Conservation (phyloP, 2,113 vertebrate species). For the Pygoscelis adeliae region DNA sequence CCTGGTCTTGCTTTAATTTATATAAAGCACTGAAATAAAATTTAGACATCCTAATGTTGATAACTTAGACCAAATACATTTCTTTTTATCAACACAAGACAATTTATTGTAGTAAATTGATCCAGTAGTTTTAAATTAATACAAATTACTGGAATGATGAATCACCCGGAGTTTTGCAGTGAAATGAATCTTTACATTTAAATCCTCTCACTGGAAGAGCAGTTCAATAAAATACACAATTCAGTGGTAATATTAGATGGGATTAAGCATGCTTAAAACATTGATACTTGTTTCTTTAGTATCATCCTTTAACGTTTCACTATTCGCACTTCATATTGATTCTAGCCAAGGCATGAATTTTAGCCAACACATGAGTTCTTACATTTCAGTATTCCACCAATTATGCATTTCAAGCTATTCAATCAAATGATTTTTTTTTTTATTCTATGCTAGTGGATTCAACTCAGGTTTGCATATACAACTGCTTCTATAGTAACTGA, state of each 20-base stretch:
- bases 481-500: conserved; percentile 18
- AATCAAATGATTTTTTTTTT: background rate
- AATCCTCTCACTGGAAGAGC: background rate
- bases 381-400: background rate
- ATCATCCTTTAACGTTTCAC: background rate
- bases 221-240: background rate
- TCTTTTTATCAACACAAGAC: background rate
- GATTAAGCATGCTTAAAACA: background rate
- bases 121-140: conserved; percentile 6
- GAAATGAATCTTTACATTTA: background rate
- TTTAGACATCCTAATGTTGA: background rate
- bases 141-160: background rate
- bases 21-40: background rate
- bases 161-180: background rate
- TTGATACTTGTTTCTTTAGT: background rate
- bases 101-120: background rate
- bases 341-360: background rate
- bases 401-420: background rate
- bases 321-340: background rate
- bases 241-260: background rate
- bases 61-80: background rate
- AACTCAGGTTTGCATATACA: background rate
- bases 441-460: background rate
- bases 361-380: background rate
- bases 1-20: background rate